Percentiles rank a stretch among this genome's conserved stretches.
phyloP scores from a whole-genome alignment of 2,113 vertebrate species.

The Vombatus ursinus region DNA sequence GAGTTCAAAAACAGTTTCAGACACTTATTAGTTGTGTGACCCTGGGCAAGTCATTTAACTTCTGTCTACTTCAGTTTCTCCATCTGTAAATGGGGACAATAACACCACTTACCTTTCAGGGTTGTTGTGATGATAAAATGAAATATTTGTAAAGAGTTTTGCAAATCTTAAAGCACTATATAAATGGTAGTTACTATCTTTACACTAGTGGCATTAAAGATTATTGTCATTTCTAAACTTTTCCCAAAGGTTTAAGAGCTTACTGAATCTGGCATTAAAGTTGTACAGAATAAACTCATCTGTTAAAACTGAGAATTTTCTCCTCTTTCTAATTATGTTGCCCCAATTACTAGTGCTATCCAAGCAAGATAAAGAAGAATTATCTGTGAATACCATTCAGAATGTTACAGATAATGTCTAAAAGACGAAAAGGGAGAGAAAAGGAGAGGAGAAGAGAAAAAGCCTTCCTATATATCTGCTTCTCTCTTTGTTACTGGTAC shows the following conservation, averaged over 20 bases:
- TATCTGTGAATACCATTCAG: neutral
- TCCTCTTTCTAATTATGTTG: slow-evolving; percentile 28
- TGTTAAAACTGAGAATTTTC: neutral
- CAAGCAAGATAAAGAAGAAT: slow-evolving; percentile 7
- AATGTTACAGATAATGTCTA: slow-evolving; percentile 7
- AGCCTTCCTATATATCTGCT: no score
- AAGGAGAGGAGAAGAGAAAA: neutral
- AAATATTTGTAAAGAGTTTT: no score
- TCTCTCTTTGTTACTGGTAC: no score
- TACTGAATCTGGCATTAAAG: slow-evolving; percentile 20
- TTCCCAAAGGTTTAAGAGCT: slow-evolving; percentile 31
- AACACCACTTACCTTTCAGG: neutral
- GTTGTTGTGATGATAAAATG: neutral
- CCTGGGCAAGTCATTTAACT: neutral
- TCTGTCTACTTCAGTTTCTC: neutral
- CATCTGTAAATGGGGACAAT: neutral
- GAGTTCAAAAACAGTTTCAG: neutral
- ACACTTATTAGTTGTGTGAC: neutral
- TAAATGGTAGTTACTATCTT: neutral
- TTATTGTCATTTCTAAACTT: slow-evolving; percentile 23
- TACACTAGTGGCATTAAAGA: neutral
- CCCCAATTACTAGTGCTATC: slow-evolving; percentile 30
- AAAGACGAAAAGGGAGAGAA: neutral
- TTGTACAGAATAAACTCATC: neutral
- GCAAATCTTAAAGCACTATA: neutral